Conservation (phyloP, 2,113 vertebrate genomes). For the Pedionomus torquatus region DNA sequence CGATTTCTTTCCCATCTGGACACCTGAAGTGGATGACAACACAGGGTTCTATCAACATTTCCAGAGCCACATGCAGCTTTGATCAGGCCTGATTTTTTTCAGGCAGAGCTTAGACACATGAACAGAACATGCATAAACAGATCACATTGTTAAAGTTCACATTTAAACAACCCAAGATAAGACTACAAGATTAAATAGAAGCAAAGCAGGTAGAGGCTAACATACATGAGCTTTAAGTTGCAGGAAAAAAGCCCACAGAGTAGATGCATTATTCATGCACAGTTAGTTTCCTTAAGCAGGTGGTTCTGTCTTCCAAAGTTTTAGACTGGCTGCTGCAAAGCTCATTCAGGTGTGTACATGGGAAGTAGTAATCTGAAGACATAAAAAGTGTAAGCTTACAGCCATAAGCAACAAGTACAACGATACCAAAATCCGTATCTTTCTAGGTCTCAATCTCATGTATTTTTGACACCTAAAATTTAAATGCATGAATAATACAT, state of each 20-base stretch:
- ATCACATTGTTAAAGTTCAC: background rate
- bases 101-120: background rate
- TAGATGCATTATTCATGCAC: background rate
- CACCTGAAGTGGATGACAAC: background rate
- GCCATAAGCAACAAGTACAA: background rate
- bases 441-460: background rate
- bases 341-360: background rate
- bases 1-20: background rate
- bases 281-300: background rate
- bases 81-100: background rate
- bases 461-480: background rate
- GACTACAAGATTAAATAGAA: background rate
- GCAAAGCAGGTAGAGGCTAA: background rate
- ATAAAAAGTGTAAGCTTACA: background rate
- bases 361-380: background rate
- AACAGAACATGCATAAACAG: background rate
- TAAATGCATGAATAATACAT: background rate
- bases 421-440: rapidly evolving
- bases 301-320: background rate
- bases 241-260: background rate
- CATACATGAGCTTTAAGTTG: background rate
- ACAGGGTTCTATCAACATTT: background rate
- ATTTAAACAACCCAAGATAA: background rate
- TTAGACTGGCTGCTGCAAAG: background rate
- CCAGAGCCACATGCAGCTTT: background rate